These are phyloP conservation scores for Rotaria sp. DNA, from an alignment of 2,888 invertebrate genomes.

Conservation along the genomic window DNA sequence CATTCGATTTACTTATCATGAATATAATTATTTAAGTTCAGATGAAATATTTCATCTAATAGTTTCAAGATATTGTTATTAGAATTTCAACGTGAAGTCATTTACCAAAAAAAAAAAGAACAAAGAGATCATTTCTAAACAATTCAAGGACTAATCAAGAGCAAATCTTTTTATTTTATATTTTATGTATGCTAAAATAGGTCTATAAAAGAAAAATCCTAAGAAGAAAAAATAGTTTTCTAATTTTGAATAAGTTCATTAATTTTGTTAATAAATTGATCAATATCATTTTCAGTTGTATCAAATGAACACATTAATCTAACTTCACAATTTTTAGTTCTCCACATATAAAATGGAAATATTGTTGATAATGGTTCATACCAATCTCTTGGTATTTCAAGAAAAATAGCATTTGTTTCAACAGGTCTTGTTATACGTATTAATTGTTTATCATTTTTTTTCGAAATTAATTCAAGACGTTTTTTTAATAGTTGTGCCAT, in stretches of 20 bases:
- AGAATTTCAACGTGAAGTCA: no score
- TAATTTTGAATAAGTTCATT: neutral
- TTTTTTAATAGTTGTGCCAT: constrained; percentile 24
- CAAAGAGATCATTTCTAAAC: no score
- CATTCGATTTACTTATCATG: no score
- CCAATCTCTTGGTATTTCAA: neutral
- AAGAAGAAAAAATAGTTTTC: neutral
- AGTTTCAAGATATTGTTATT: no score
- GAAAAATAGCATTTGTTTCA: neutral
- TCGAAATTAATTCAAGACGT: neutral
- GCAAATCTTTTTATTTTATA: no score
- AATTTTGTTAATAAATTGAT: neutral
- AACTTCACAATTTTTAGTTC: neutral
- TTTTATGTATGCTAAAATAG: no score
- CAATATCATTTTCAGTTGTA: constrained; percentile 10
- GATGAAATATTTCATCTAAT: no score
- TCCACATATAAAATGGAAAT: constrained; percentile 20
- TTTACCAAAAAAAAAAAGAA: no score
- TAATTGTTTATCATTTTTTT: neutral
- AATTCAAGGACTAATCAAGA: no score
- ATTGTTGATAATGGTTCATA: neutral
- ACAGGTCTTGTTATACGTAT: constrained; percentile 2
- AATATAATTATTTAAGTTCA: no score
- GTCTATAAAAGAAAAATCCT: no score
- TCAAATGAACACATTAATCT: constrained; percentile 22